These are phyloP conservation scores for Contarinia nasturtii DNA, from an alignment of 1,140 invertebrate species.

Conservation along the genomic window DNA sequence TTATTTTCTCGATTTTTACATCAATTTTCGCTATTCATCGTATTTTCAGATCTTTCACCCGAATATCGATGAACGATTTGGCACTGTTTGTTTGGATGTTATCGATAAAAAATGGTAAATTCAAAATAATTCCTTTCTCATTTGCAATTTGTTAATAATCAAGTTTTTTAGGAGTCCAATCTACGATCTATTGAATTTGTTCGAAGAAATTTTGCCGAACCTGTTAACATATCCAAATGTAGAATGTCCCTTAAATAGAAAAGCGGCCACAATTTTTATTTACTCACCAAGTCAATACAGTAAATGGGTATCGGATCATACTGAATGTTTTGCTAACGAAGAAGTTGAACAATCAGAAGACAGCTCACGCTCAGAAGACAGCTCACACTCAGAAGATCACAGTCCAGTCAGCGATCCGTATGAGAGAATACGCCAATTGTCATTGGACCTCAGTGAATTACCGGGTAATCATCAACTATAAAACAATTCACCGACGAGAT, in stretches of 20 bases:
- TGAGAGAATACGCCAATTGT: conserved; percentile 96
- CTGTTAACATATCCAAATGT: conserved; percentile 99
- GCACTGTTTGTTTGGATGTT: conserved; percentile 98
- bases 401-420: too few species aligned
- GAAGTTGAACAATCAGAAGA: conserved; percentile 59
- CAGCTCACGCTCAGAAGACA: too few species aligned
- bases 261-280: conserved; percentile 96
- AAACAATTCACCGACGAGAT: too few species aligned
- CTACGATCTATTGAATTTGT: conserved; percentile 96
- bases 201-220: conserved; percentile 98
- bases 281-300: conserved; percentile 99
- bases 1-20: too few species aligned
- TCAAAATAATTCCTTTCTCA: too few species aligned
- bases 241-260: conserved; percentile 92
- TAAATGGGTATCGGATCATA: conserved; percentile 94
- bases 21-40: too few species aligned
- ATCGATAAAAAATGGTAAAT: conserved; percentile 95
- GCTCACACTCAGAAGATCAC: too few species aligned
- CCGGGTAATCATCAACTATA: conserved; percentile 65
- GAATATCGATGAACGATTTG: conserved; percentile 99
- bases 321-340: conserved; percentile 91
- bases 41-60: too few species aligned
- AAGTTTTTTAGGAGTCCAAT: too few species aligned
- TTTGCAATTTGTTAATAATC: too few species aligned
- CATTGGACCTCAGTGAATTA: conserved; percentile 96